phyloP scores from a whole-genome alignment of 2,113 vertebrate genomes.

The Tragelaphus strepsiceros region DNA sequence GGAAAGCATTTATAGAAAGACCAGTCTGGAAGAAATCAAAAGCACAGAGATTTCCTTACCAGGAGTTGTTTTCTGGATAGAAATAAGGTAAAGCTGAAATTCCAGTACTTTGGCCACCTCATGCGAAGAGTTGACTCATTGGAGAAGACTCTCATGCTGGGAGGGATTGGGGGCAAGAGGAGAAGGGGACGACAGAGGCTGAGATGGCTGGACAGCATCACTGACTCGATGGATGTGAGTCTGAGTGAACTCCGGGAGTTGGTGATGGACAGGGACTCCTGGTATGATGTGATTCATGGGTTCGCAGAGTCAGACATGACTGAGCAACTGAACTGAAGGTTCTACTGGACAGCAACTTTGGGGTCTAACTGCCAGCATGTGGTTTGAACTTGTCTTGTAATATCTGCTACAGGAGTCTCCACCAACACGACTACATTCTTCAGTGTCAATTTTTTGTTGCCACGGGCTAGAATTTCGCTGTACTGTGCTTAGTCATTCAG shows the following conservation, averaged over 20 bases:
- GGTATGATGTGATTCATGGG: too few relatives aligned
- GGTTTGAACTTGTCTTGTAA: background rate
- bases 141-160: too few relatives aligned
- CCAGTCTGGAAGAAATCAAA: background rate
- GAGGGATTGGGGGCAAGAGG: too few relatives aligned
- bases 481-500: background rate
- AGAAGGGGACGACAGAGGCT: too few relatives aligned
- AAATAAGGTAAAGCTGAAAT: background rate
- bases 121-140: too few relatives aligned
- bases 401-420: background rate
- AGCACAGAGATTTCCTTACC: background rate
- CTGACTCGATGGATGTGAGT: too few relatives aligned
- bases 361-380: background rate
- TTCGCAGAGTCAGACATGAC: too few relatives aligned
- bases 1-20: background rate
- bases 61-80: background rate
- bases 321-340: background rate
- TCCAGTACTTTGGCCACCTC: too few relatives aligned
- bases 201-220: too few relatives aligned
- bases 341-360: background rate
- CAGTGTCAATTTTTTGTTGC: background rate
- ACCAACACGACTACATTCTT: background rate
- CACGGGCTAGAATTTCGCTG: background rate
- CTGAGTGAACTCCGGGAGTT: too few relatives aligned
- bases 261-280: too few relatives aligned